Base-by-base conservation (phyloP, 2,888 invertebrate species). In the Colostygia pectinataria region DNA sequence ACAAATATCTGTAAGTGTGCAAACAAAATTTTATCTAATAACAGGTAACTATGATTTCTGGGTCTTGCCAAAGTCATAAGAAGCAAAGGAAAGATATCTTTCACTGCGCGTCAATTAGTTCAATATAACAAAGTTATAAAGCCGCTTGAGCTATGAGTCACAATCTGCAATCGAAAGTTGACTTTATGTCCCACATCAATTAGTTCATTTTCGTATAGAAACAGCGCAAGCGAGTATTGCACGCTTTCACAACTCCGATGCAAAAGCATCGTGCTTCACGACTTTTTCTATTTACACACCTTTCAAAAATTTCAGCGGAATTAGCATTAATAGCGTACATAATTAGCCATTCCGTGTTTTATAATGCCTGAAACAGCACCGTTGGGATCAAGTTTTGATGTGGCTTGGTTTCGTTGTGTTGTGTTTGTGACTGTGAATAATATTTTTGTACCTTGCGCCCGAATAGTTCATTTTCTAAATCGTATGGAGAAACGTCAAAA, bases 181-280 rank as follows among this genome's bases (percentile, higher is more conserved):
- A 23, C 55, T 57, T 53, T 62, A 57, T 56, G 53, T 57, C 49
- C 57, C 42, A 39, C 60, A 62, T 66, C 69, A 78, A 79, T 80
- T 78, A 78, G 63, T 52, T 59, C 49, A 66, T 68, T 71, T 66
- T 65, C 32, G 51, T 51, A 63, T 61, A 59, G 56, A 63, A 70
- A 63, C 61, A 68, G 66, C 61, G 27, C 45, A 38, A n/a, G 58
- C 56, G 57, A 46, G 49, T 65, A 67, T 76, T 77, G 79, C 74
- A 82, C 82, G 82, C 83, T 83, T 81, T 83, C 83, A 72, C 81
- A 67, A 60, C 55, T 62, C 57, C 49, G 55, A 48, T 46, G 48
- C 31, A 45, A 48, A 54, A 54, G 54, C 45, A 46, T 61, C 69
- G 63, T 65, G 68, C 56, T 61, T 47, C 53, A 56, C 50, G 65